phyloP scores from a whole-genome alignment of 2,797 vertebrate genomes.

The Pteropus rufus region DNA sequence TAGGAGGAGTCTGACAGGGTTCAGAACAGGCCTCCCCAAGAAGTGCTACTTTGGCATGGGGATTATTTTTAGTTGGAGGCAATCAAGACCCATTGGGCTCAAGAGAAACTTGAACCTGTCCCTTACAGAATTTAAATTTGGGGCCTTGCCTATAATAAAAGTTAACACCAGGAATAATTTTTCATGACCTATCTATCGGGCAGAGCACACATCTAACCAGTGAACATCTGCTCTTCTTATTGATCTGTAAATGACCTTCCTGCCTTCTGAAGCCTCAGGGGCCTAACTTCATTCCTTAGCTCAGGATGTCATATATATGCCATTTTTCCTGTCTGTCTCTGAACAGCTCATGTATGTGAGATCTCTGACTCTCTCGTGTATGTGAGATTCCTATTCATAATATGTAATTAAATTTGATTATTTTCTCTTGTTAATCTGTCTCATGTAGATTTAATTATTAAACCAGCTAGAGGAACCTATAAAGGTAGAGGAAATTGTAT shows the following conservation, averaged over 20 bases:
- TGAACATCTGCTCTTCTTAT: neutral
- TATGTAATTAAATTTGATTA: neutral
- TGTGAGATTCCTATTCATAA: neutral
- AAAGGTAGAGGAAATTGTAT: neutral
- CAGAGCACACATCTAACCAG: neutral
- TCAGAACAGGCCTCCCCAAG: neutral
- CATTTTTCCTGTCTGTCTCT: neutral
- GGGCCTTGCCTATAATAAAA: no score
- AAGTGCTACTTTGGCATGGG: neutral
- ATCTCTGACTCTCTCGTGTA: neutral
- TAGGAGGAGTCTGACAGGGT: neutral
- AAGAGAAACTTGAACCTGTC: neutral
- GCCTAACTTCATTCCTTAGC: neutral
- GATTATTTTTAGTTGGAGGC: neutral
- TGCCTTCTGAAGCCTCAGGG: neutral
- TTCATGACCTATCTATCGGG: neutral
- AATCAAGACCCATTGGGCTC: neutral
- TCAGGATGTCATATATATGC: neutral
- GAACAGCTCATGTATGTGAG: neutral
- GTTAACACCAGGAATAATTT: no score
- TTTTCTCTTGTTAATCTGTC: neutral
- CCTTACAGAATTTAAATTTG: neutral
- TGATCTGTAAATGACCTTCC: neutral
- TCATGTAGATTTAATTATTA: neutral
- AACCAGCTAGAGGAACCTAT: neutral